A percentile compares a stretch with the other conserved stretches of the same genome.
Conservation (phyloP, 2,888 invertebrate genomes). For the Cryptocephalus moraei region DNA sequence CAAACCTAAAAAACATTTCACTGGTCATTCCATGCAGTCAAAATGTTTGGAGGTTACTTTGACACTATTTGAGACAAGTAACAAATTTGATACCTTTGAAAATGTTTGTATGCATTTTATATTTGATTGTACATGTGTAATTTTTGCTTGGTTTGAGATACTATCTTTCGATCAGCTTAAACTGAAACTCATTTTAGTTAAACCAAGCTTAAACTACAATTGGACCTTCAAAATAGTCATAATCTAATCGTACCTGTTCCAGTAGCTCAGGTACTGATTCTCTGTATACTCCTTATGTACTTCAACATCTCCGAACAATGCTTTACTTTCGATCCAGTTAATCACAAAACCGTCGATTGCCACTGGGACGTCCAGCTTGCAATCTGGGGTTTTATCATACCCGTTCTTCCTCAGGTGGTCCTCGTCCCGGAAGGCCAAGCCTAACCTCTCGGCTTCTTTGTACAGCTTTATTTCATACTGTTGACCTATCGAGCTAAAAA, state of each 20-base stretch:
- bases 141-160: too few species aligned
- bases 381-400: conserved; percentile 92
- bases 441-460: conserved; percentile 47
- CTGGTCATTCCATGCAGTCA: too few species aligned
- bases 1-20: conserved; percentile 59
- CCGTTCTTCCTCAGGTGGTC: conserved; percentile 68
- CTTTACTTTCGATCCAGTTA: conserved; percentile 96
- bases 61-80: too few species aligned
- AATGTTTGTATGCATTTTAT: too few species aligned
- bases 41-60: neutral
- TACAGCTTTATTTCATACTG: conserved; percentile 76
- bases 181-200: too few species aligned
- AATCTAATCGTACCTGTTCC: conserved; percentile 53
- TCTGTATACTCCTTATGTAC: conserved; percentile 72
- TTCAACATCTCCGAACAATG: conserved; percentile 80
- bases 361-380: conserved; percentile 82
- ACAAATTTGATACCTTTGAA: too few species aligned
- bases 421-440: conserved; percentile 63
- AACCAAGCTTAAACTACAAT: too few species aligned
- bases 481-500: conserved; percentile 62
- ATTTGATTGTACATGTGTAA: too few species aligned
- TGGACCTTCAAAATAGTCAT: too few species aligned
- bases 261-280: conserved; percentile 80
- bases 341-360: conserved; percentile 75
- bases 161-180: too few species aligned